phyloP scores from a whole-genome alignment of 2,113 vertebrate genomes.

The Cavia aperea region DNA sequence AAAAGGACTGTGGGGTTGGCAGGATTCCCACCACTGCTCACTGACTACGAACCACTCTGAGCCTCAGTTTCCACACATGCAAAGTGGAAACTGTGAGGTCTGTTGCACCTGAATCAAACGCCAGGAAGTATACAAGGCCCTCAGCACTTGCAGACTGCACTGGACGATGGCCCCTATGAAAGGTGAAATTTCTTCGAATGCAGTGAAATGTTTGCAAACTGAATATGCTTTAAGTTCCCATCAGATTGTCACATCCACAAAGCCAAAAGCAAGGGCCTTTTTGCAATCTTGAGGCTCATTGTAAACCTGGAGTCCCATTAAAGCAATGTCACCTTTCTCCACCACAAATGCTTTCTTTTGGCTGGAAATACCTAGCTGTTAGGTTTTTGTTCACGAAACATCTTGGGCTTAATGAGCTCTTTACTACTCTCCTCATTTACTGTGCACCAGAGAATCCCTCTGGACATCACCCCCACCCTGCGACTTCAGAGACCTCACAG shows the following conservation, averaged over 20 bases:
- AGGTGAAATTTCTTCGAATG: neutral
- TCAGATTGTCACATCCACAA: neutral
- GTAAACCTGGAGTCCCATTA: neutral
- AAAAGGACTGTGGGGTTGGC: neutral
- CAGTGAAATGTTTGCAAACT: neutral
- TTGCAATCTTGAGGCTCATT: neutral
- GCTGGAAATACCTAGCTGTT: neutral
- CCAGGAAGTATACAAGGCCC: accelerated
- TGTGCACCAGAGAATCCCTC: neutral
- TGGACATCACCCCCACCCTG: neutral
- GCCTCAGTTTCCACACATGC: neutral
- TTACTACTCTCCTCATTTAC: neutral
- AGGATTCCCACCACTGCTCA: neutral
- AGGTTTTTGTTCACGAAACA: too few relatives aligned
- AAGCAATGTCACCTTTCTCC: too few relatives aligned
- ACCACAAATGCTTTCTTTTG: too few relatives aligned
- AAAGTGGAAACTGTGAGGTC: neutral
- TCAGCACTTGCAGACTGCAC: accelerated
- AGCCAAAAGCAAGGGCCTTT: neutral
- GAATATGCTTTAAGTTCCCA: neutral
- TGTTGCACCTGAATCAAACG: accelerated
- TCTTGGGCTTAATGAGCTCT: neutral
- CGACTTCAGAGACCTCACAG: neutral
- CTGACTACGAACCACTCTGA: neutral
- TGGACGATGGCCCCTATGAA: accelerated